phyloP scores from a whole-genome alignment of 2,113 vertebrate genomes.

The Kryptolebias marmoratus region DNA sequence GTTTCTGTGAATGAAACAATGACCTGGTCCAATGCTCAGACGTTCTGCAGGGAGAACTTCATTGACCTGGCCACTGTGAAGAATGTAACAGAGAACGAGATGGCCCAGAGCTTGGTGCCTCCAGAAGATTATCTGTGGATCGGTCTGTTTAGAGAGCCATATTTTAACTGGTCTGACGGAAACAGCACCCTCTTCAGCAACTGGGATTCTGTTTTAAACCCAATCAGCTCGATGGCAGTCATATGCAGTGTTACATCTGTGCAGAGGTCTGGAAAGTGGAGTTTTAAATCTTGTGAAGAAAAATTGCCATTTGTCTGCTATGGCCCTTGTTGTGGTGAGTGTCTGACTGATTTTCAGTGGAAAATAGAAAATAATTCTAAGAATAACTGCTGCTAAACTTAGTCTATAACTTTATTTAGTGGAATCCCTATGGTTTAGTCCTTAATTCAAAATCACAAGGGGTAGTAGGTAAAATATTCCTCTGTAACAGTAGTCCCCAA shows the following conservation, averaged over 20 bases:
- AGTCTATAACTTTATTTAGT: too few relatives aligned
- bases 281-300: background rate
- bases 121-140: background rate
- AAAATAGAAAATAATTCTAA: too few relatives aligned
- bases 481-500: too few relatives aligned
- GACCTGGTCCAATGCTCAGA: background rate
- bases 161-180: background rate
- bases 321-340: too few relatives aligned
- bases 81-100: background rate
- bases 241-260: background rate
- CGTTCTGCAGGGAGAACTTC: background rate
- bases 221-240: background rate
- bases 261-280: background rate
- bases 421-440: too few relatives aligned
- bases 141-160: background rate
- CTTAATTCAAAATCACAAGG: too few relatives aligned
- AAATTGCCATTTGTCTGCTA: background rate
- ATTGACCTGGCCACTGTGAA: background rate
- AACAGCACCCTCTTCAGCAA: background rate
- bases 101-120: background rate
- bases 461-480: too few relatives aligned
- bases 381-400: too few relatives aligned
- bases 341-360: too few relatives aligned
- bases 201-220: background rate
- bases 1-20: background rate